Evolutionary conservation across 2,113 vertebrate species (phyloP).

Genomic region (Ramphastos sulfuratus): DNA sequence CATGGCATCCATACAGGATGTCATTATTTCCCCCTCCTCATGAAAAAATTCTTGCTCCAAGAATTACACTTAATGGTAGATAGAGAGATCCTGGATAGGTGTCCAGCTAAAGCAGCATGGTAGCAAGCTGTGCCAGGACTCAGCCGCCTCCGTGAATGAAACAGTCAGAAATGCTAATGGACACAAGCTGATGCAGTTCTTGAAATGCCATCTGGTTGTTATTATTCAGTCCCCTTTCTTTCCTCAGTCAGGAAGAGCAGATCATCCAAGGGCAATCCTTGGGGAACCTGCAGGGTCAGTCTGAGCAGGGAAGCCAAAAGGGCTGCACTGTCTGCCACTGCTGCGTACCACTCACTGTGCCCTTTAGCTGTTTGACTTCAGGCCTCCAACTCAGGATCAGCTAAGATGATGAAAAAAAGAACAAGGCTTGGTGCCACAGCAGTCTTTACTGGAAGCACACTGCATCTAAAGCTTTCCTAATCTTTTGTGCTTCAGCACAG

Average conservation of each 20-base stretch:
- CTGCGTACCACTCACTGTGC: accelerated
- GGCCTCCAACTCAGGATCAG: neutral
- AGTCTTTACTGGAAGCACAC: neutral
- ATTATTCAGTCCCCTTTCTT: neutral
- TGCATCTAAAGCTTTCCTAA: neutral
- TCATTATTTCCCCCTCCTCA: neutral
- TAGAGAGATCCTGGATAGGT: neutral
- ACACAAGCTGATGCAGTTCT: neutral
- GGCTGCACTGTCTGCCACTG: neutral
- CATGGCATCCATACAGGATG: accelerated
- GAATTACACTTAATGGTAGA: neutral
- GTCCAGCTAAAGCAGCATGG: neutral
- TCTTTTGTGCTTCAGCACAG: accelerated
- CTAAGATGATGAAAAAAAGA: neutral
- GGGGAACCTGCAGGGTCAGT: neutral
- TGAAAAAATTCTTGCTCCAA: neutral
- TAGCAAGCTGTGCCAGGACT: neutral
- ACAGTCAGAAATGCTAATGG: neutral
- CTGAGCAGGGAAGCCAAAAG: neutral
- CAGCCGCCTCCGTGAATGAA: neutral
- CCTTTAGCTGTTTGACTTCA: neutral
- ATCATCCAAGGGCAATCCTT: accelerated
- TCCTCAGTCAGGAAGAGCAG: neutral
- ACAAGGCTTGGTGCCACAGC: neutral
- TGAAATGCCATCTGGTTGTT: neutral